These are phyloP conservation scores for Villa cingulata DNA, from an alignment of 2,888 invertebrate genomes.

Conservation along the genomic window DNA sequence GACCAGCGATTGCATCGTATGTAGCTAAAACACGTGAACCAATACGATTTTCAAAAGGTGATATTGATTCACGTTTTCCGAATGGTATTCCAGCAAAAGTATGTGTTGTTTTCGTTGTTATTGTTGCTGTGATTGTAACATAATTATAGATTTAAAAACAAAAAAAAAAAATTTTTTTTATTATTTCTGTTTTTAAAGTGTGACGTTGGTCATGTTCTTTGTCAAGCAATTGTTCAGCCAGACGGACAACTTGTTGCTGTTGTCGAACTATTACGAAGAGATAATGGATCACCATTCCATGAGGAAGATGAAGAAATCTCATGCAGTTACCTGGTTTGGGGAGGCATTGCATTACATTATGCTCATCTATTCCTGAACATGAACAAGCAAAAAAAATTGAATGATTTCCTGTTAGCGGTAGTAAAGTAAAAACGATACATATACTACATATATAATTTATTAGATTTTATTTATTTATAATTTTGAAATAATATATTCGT, in stretches of 20 bases:
- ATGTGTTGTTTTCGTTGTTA: neutral
- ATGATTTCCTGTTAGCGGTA: constrained; percentile 63
- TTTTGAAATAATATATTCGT: too few relatives aligned
- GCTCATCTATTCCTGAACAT: constrained; percentile 54
- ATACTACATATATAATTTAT: too few relatives aligned
- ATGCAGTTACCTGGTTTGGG: constrained; percentile 52
- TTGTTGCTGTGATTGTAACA: neutral
- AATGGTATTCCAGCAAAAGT: constrained; percentile 35
- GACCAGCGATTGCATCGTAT: constrained; percentile 23
- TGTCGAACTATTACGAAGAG: constrained; percentile 51
- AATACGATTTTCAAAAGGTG: constrained; percentile 35
- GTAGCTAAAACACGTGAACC: constrained; percentile 39
- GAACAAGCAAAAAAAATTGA: constrained; percentile 55
- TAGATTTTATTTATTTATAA: too few relatives aligned
- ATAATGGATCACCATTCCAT: constrained; percentile 40
- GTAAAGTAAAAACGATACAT: constrained; percentile 73
- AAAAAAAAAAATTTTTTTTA: too few relatives aligned
- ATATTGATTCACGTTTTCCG: constrained; percentile 40
- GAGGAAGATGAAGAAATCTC: constrained; percentile 57
- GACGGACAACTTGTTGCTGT: constrained; percentile 51
- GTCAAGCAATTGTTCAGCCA: constrained; percentile 49
- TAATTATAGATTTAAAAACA: too few relatives aligned
- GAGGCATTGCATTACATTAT: constrained; percentile 54
- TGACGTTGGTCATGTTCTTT: constrained; percentile 39
- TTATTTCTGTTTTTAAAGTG: constrained; percentile 23